Evolutionary conservation across 2,888 invertebrate genomes (phyloP), one percentile per base, ranked within the genome.

Genomic region (Galerucella pusilla): DNA sequence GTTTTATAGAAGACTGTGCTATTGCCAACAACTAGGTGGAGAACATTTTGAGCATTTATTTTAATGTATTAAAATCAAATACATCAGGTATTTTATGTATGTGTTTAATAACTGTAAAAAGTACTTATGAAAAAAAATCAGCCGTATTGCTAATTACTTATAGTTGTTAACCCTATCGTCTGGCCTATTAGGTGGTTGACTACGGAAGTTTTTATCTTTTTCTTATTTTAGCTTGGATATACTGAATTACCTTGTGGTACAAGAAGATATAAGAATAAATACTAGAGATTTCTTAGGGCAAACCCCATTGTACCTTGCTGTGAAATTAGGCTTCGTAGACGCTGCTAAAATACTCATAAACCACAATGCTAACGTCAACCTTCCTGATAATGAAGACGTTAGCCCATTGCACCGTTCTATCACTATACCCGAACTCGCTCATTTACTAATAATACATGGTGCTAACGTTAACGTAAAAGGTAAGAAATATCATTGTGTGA

Each of bases 351-450:
- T 68, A 65, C 77, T 85, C 16, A 78, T 85, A 61, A 68, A 80
- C 52, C 75, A 80, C 28, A 81, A 81, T 16, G 83, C 81, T 16
- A 79, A 84, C 75, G 79, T 84, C 2, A 83, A 83, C 73, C 67
- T 81, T 54, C 60, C 79, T 0, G 80, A 81, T 74, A 72, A 72
- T 20, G 74, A 77, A 65, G 77, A 81, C 52, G 78, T 79, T 1
- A 83, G 82, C 1, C 81, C 84, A 11, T 79, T 85, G 60, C 84
- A 84, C 75, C 42, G 75, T n/a, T 79, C 84, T 20, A 79, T 81
- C n/a, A 73, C 73, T 25, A 52, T 76, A 66, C 77, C 81, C 45
- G 66, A 79, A 16, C 63, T 85, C 45, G 78, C 79, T 0, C 76
- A 78, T 54, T 68, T 81, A 57, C 73, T 85, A 49, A 77, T 85